Conservation (phyloP, 1,140 invertebrate genomes). For the Melitaea cinxia region DNA sequence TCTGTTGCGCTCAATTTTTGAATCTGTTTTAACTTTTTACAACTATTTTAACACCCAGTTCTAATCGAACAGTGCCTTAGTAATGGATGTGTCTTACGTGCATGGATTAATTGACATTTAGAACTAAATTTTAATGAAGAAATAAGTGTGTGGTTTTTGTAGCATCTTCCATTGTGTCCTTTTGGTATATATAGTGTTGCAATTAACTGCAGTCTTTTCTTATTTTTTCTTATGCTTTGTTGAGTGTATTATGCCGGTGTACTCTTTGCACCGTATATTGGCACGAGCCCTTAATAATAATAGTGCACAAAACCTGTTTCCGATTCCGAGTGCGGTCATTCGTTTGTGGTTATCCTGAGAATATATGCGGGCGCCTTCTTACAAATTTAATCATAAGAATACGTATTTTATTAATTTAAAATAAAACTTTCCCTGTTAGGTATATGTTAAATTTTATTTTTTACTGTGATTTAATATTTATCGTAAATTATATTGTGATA, state of each 20-base stretch:
- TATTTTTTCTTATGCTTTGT: conserved; percentile 60
- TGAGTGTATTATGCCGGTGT: conserved; percentile 61
- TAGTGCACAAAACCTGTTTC: conserved; percentile 80
- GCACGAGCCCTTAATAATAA: conserved; percentile 81
- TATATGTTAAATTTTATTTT: conserved; percentile 7
- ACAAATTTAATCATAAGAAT: conserved; percentile 47
- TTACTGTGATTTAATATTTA: conserved; percentile 26
- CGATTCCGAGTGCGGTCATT: conserved; percentile 76
- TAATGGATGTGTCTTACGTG: conserved; percentile 75
- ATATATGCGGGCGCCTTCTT: conserved; percentile 73
- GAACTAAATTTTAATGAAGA: conserved; percentile 37
- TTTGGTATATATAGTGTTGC: conserved; percentile 74
- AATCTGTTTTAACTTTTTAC: conserved; percentile 61
- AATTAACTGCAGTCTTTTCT: conserved; percentile 48
- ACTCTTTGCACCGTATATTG: conserved; percentile 73
- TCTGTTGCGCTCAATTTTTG: conserved; percentile 71
- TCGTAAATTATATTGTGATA: conserved; percentile 29
- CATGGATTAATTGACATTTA: conserved; percentile 62
- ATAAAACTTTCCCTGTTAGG: neutral
- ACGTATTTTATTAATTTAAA: conserved; percentile 12
- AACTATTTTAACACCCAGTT: conserved; percentile 58
- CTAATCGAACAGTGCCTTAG: conserved; percentile 72
- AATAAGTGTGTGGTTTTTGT: conserved; percentile 65
- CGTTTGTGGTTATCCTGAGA: conserved; percentile 74
- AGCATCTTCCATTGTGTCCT: conserved; percentile 73